Conservation (phyloP, 2,797 vertebrate genomes). For the Ctenosaura bakeri region DNA sequence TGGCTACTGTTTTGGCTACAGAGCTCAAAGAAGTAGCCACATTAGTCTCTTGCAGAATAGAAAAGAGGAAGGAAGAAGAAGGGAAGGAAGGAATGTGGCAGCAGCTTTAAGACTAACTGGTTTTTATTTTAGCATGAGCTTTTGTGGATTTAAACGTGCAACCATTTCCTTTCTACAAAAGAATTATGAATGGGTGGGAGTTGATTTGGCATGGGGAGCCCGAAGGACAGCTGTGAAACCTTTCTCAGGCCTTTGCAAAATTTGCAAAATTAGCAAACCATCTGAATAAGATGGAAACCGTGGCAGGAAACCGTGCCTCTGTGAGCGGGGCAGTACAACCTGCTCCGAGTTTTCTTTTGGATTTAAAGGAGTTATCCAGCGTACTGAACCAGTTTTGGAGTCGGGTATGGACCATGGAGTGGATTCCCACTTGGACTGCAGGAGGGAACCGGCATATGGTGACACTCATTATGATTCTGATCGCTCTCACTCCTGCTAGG, state of each 20-base stretch:
- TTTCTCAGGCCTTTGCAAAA: too few species aligned
- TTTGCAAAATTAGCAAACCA: neutral
- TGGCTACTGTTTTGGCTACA: too few species aligned
- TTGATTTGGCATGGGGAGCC: neutral
- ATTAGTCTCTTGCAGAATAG: neutral
- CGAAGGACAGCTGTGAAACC: neutral
- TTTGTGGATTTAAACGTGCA: too few species aligned
- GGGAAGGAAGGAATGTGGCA: too few species aligned
- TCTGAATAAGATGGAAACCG: neutral
- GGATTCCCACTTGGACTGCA: neutral
- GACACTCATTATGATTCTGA: neutral
- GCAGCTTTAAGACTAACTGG: too few species aligned
- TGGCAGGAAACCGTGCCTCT: neutral
- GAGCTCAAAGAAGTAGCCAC: too few species aligned
- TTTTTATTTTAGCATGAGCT: too few species aligned
- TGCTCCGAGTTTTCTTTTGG: too few species aligned
- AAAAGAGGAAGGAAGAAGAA: neutral
- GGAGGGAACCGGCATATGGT: neutral
- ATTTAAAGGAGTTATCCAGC: too few species aligned
- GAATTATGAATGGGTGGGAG: too few species aligned
- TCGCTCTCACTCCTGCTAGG: neutral
- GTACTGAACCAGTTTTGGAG: too few species aligned
- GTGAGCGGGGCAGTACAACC: neutral
- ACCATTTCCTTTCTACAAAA: too few species aligned
- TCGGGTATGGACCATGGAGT: neutral